A percentile compares a stretch with the other conserved stretches of the same genome.
Evolutionary conservation across 30 jellyfish, hydroid and myxozoan species (phyloP).

Genomic region (Clytia hemisphaerica): DNA sequence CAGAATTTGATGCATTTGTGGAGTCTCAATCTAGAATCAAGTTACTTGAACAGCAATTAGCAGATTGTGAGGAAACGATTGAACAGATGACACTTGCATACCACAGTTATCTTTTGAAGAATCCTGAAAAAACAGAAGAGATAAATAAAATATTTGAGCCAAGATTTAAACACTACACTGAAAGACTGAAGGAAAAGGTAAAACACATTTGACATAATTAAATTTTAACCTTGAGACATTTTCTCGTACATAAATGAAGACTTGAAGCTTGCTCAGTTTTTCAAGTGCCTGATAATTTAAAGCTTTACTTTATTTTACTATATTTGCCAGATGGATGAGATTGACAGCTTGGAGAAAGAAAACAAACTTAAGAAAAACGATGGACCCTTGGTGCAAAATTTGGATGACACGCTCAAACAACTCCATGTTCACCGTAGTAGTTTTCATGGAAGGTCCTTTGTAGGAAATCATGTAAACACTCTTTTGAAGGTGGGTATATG

Average conservation of each 20-base stretch:
- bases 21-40: no score
- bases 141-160: background rate
- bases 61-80: conserved; percentile 3
- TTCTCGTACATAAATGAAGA: background rate
- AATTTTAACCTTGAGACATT: background rate
- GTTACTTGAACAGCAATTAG: no score
- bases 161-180: background rate
- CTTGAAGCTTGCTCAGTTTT: background rate
- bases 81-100: conserved; percentile 1
- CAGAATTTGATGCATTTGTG: conserved; percentile 6
- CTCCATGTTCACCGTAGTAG: background rate
- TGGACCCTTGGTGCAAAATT: conserved; percentile 9
- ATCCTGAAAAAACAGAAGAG: conserved; percentile 13
- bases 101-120: background rate
- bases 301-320: background rate
- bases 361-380: background rate
- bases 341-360: background rate
- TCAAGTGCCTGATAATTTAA: background rate
- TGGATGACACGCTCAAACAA: conserved; percentile 3
- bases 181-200: background rate
- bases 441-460: conserved; percentile 10
- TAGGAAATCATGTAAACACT: conserved; percentile 24
- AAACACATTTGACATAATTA: background rate
- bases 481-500: conserved; percentile 12
- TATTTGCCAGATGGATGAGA: background rate